Conservation (phyloP, 2,113 vertebrate genomes). For the Pomatorhinus ruficollis region DNA sequence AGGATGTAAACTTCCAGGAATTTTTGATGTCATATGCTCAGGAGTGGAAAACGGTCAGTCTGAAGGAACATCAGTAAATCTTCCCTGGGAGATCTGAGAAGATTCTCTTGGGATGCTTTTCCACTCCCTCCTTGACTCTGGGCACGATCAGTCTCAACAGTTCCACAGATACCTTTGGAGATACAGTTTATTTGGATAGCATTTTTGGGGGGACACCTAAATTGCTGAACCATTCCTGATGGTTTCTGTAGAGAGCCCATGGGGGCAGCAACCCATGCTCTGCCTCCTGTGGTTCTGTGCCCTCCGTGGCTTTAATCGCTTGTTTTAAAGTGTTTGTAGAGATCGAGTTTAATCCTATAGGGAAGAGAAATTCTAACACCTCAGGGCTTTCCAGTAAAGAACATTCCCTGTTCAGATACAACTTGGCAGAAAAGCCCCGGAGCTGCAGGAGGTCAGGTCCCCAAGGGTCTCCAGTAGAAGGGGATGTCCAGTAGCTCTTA, state of each 20-base stretch:
- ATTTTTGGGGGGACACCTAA: too few species aligned
- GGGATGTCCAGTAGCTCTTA: neutral
- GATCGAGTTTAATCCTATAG: neutral
- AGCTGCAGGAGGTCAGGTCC: neutral
- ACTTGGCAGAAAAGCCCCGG: neutral
- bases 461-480: neutral
- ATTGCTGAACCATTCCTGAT: neutral
- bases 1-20: neutral
- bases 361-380: neutral
- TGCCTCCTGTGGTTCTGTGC: neutral
- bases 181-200: neutral
- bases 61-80: neutral
- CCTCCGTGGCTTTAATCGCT: neutral
- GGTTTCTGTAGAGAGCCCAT: neutral
- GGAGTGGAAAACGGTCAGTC: neutral
- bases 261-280: neutral
- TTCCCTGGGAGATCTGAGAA: neutral
- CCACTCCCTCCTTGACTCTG: neutral
- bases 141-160: neutral
- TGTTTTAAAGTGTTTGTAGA: neutral
- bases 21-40: neutral
- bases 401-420: neutral
- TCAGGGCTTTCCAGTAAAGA: neutral
- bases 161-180: neutral
- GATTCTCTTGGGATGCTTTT: neutral